Base-by-base conservation (phyloP, 2,888 invertebrate genomes). In the Allolobophora icterica region DNA sequence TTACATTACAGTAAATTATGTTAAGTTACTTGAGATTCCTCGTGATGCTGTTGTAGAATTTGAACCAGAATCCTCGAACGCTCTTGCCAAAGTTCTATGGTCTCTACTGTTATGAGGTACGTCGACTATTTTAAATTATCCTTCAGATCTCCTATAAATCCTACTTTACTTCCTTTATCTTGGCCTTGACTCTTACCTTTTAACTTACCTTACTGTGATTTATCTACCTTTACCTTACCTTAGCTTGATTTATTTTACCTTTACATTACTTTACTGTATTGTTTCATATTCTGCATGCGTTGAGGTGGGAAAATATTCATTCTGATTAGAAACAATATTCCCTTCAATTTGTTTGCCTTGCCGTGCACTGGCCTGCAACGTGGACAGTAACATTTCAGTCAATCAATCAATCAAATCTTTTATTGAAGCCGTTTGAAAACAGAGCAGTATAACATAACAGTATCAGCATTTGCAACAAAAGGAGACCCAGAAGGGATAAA, bases 31-130 rank as follows among this genome's bases (percentile, higher is more conserved):
- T 87, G 33, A 33, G 34, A 87, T 87, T 34, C 33, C 24, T 34
- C 24, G 34, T 84, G 34, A 17, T 90, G 90, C 58, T 90, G 58
- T 94, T 94, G 90, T 94, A 96, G 96, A 96, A 97, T 96, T 96
- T 98, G 94, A 98, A 98, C 96, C 99, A 99, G 97, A 99, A 99
- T 96, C 99, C 99, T 93, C 97, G 99, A 96, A 99, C 99, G 92
- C 96, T 99, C 94, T 96, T 99, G 96, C 99, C 99, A 94, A 99
- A 99, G 96, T 99, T 99, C 96, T 99, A 99, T 96, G 99, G 99
- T 90, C 96, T 99, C 91, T 99, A 99, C 96, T 99, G 99, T 96
- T 99, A 99, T 96, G 96, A 96, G 95, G 96, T 96, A 93, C 13
- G 35, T 87, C 24, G 13, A 34, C n/a, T 35, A 8, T 87, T 84